Percentiles rank a stretch among this genome's conserved stretches.
Conservation (phyloP, 2,888 invertebrate species). For the Anoncus sp. region DNA sequence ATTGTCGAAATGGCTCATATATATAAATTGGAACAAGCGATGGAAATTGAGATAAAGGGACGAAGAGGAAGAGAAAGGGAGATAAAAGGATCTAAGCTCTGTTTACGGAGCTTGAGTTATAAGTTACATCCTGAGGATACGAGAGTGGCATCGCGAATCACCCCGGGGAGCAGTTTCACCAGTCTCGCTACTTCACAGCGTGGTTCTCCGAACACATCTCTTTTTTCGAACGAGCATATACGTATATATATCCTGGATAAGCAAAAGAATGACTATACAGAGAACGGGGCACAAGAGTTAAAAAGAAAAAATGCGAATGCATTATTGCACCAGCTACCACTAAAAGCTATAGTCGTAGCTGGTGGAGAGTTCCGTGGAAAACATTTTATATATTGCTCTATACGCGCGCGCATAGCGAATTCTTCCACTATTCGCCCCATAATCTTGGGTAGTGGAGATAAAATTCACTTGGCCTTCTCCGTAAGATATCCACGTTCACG, state of each 20-base stretch:
- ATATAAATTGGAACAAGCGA: conserved; percentile 1
- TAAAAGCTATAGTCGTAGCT: conserved; percentile 56
- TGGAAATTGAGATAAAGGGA: conserved; percentile 8
- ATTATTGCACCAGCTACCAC: conserved; percentile 53
- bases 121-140: conserved; percentile 56
- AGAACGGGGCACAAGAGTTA: conserved; percentile 34
- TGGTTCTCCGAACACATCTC: conserved; percentile 23
- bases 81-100: conserved; percentile 49
- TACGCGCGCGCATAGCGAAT: conserved; percentile 41
- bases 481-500: no score
- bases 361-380: conserved; percentile 56
- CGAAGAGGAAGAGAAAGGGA: conserved; percentile 16
- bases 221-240: background rate
- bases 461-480: no score
- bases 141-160: conserved; percentile 56
- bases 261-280: conserved; percentile 24
- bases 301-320: conserved; percentile 46
- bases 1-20: no score
- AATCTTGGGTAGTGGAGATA: conserved; percentile 39
- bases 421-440: conserved; percentile 61
- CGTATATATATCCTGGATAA: conserved; percentile 17
- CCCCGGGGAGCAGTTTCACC: conserved; percentile 55
- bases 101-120: conserved; percentile 51
- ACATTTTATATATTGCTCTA: conserved; percentile 66
- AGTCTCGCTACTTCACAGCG: conserved; percentile 48